These are phyloP conservation scores for Trichopria drosophilae DNA, from an alignment of 2,888 invertebrate species.

Conservation along the genomic window DNA sequence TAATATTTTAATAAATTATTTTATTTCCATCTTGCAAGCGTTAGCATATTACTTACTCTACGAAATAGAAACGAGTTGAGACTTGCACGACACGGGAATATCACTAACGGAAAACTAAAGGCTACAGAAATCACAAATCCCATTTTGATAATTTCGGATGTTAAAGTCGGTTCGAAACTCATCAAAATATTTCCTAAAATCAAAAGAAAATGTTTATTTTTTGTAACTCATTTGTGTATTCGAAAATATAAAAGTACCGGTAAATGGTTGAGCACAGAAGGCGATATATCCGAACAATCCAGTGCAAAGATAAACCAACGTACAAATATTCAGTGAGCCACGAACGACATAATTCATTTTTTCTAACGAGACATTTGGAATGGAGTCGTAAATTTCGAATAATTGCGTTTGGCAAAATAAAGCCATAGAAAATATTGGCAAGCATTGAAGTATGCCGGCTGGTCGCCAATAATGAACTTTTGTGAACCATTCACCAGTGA, in stretches of 20 bases:
- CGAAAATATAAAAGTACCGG: constrained; percentile 60
- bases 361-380: constrained; percentile 84
- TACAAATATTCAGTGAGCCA: constrained; percentile 89
- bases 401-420: constrained; percentile 96
- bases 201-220: constrained; percentile 18
- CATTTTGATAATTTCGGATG: constrained; percentile 88
- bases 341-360: constrained; percentile 87
- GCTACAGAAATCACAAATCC: constrained; percentile 94
- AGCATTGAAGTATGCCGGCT: constrained; percentile 83
- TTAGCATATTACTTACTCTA: constrained; percentile 34
- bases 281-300: constrained; percentile 94
- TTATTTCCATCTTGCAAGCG: constrained; percentile 5
- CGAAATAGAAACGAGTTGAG: constrained; percentile 84
- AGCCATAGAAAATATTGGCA: constrained; percentile 96
- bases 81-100: constrained; percentile 94
- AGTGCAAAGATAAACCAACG: constrained; percentile 84
- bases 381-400: constrained; percentile 89
- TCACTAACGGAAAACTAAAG: constrained; percentile 94
- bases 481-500: constrained; percentile 73
- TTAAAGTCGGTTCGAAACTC: constrained; percentile 78
- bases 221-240: constrained; percentile 16
- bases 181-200: constrained; percentile 84
- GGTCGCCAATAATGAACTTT: constrained; percentile 80
- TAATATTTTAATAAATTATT: constrained; percentile 24
- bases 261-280: constrained; percentile 76